phyloP scores from a whole-genome alignment of 2,888 invertebrate species.

The Drosophila demipolita region DNA sequence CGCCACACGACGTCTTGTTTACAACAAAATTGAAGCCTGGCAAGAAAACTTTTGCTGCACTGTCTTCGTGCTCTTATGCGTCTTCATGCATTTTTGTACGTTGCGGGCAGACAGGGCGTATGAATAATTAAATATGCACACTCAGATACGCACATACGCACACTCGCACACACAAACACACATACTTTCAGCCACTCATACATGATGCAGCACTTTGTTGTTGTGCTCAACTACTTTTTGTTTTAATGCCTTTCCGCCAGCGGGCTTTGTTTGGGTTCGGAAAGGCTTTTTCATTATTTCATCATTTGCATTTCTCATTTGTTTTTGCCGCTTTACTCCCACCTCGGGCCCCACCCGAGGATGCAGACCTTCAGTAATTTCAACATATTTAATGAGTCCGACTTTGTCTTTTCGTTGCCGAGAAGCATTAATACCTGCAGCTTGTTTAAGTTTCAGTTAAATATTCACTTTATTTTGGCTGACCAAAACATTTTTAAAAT shows the following conservation, averaged over 20 bases:
- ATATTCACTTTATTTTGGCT: background rate
- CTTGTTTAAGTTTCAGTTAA: background rate
- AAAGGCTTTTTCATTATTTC: slow-evolving; percentile 63
- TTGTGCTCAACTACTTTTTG: slow-evolving; percentile 67
- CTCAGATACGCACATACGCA: slow-evolving; percentile 16
- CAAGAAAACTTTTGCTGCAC: slow-evolving; percentile 58
- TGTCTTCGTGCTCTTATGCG: slow-evolving; percentile 30
- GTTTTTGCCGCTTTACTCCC: slow-evolving; percentile 9
- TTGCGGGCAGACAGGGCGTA: slow-evolving; percentile 76
- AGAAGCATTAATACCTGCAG: background rate
- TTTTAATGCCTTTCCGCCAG: slow-evolving; percentile 59
- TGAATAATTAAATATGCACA: slow-evolving; percentile 75
- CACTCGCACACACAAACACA: background rate
- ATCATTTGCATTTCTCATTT: slow-evolving; percentile 77
- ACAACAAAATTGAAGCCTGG: slow-evolving; percentile 56
- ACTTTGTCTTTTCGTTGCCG: background rate
- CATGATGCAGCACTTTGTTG: slow-evolving; percentile 71
- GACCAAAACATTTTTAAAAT: slow-evolving; percentile 7
- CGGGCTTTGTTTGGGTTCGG: slow-evolving; percentile 57
- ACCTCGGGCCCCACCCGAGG: background rate
- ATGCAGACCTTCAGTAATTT: slow-evolving; percentile 11
- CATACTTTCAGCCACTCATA: slow-evolving; percentile 36
- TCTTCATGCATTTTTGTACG: slow-evolving; percentile 57
- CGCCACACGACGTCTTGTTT: slow-evolving; percentile 49
- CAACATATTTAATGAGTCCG: slow-evolving; percentile 44